A percentile compares a stretch with the other conserved stretches of the same genome.
Conservation (phyloP, 2,888 invertebrate genomes). For the Trachelus stipa region DNA sequence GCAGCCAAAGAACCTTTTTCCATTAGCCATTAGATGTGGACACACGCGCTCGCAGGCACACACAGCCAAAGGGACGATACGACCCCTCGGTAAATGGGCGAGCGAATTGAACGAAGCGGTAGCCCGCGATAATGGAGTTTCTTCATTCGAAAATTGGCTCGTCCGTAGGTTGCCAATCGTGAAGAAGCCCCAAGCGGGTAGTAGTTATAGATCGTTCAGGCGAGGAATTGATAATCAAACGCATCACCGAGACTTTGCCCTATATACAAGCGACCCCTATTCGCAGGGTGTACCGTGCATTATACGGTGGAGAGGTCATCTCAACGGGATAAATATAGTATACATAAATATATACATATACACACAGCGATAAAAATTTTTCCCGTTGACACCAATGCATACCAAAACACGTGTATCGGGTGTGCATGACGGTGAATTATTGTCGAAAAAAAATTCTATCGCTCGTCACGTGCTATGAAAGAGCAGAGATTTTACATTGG, state of each 20-base stretch:
- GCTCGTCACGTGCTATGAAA: neutral
- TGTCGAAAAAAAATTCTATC: neutral
- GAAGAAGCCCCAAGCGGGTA: slow-evolving; percentile 7
- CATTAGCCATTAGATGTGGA: slow-evolving; percentile 42
- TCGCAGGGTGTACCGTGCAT: slow-evolving; percentile 19
- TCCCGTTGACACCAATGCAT: neutral
- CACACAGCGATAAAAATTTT: neutral
- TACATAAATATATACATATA: neutral
- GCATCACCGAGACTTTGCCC: slow-evolving; percentile 15
- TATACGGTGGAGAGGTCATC: slow-evolving; percentile 17
- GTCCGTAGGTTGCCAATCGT: slow-evolving; percentile 10
- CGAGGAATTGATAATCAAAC: slow-evolving; percentile 51
- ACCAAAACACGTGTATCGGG: neutral
- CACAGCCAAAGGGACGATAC: neutral
- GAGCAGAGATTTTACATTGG: neutral
- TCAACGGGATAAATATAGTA: neutral
- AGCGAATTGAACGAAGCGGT: slow-evolving; percentile 32
- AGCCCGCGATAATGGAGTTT: slow-evolving; percentile 44
- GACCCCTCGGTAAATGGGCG: slow-evolving; percentile 10
- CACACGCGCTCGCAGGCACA: neutral
- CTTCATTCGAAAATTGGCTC: slow-evolving; percentile 37
- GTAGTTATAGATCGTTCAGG: slow-evolving; percentile 32
- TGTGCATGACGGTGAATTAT: neutral
- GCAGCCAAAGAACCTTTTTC: slow-evolving; percentile 38
- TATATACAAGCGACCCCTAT: neutral